Evolutionary conservation across 2,888 invertebrate genomes (phyloP).

Genomic region (Mesodorylaimus sp.): DNA sequence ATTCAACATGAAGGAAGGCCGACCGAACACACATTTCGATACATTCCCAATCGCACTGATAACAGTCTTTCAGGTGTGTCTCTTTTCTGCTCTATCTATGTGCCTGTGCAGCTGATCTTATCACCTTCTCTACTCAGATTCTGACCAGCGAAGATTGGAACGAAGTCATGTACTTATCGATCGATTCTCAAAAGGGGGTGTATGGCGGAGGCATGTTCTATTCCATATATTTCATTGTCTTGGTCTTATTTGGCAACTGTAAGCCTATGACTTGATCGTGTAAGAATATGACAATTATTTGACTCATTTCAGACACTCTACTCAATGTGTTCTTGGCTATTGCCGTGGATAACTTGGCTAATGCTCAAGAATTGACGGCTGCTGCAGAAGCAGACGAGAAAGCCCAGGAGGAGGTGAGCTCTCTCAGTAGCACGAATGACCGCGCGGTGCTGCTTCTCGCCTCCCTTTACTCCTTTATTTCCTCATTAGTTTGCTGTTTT

Average conservation of each 20-base stretch:
- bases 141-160: conserved; percentile 99
- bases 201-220: conserved; percentile 76
- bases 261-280: conserved; percentile 15
- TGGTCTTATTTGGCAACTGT: conserved; percentile 96
- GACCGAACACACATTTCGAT: conserved; percentile 94
- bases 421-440: too few species aligned
- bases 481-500: too few species aligned
- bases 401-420: conserved; percentile 25
- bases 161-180: conserved; percentile 98
- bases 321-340: conserved; percentile 99
- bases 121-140: conserved; percentile 46
- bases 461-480: not conserved
- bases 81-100: not conserved
- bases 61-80: conserved; percentile 86
- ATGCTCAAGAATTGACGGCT: conserved; percentile 96
- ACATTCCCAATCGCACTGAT: conserved; percentile 97
- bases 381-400: conserved; percentile 93
- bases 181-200: conserved; percentile 84
- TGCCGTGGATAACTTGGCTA: conserved; percentile 98
- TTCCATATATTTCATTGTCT: conserved; percentile 91
- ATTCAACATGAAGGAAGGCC: too few species aligned
- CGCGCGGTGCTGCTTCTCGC: not conserved
- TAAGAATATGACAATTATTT: not conserved
- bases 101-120: not conserved
- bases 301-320: conserved; percentile 51